A percentile compares a stretch with the other conserved stretches of the same genome.
These are phyloP conservation scores for Tetanocera ferruginea DNA, from an alignment of 2,888 invertebrate genomes.

Conservation along the genomic window DNA sequence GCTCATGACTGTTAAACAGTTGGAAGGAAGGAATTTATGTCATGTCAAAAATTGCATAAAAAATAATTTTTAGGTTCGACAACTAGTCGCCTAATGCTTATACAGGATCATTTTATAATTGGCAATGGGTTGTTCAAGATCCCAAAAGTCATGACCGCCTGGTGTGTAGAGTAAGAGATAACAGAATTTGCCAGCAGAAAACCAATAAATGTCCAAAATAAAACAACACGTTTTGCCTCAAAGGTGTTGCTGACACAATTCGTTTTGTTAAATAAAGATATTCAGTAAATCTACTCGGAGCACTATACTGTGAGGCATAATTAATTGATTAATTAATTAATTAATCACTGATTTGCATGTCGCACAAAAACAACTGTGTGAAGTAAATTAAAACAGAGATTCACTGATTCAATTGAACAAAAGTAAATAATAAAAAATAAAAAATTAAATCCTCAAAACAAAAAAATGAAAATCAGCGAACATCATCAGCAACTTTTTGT, in stretches of 20 bases:
- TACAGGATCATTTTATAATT: too few relatives aligned
- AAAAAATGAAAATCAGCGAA: background rate
- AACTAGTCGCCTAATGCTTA: too few relatives aligned
- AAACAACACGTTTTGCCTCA: background rate
- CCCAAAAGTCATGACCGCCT: too few relatives aligned
- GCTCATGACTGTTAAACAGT: too few relatives aligned
- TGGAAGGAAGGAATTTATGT: too few relatives aligned
- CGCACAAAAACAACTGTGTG: background rate
- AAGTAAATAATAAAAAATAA: too few relatives aligned
- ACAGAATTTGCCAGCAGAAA: background rate
- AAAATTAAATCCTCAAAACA: background rate
- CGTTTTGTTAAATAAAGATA: too few relatives aligned
- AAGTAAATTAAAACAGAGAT: slow-evolving; percentile 16
- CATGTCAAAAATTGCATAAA: too few relatives aligned
- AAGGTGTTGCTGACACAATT: background rate
- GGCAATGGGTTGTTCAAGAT: too few relatives aligned
- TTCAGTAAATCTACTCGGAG: too few relatives aligned
- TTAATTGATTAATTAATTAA: background rate
- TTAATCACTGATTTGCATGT: background rate
- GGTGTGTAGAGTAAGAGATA: too few relatives aligned
- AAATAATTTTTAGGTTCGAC: too few relatives aligned
- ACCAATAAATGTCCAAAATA: background rate
- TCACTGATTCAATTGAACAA: background rate
- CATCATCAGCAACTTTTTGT: background rate
- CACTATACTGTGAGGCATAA: background rate